phyloP scores from a whole-genome alignment of 2,888 invertebrate genomes.

The Mythimna vitellina region DNA sequence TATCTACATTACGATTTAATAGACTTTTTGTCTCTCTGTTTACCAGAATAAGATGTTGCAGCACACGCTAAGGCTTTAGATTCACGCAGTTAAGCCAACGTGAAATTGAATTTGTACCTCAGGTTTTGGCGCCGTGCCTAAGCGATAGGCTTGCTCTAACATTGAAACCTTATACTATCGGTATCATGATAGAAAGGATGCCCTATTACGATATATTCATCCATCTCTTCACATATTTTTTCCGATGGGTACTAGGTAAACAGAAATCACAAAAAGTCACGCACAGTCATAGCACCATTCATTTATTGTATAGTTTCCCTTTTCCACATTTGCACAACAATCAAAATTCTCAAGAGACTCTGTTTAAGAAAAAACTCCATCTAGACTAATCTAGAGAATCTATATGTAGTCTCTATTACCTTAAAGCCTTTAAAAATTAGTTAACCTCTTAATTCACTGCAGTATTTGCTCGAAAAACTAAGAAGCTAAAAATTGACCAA shows the following conservation, averaged over 20 bases:
- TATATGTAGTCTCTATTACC: background rate
- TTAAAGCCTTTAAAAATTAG: background rate
- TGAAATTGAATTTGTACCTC: slow-evolving; percentile 40
- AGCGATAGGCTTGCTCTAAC: slow-evolving; percentile 17
- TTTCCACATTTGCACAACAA: background rate
- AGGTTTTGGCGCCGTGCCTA: slow-evolving; percentile 44
- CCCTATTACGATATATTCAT: background rate
- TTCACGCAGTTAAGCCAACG: slow-evolving; percentile 34
- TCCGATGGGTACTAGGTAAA: background rate
- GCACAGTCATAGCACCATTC: background rate
- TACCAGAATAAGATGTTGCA: background rate
- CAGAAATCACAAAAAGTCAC: slow-evolving; percentile 2
- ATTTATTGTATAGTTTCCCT: background rate
- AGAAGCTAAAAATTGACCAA: background rate
- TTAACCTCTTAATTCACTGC: background rate
- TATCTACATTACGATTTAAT: background rate
- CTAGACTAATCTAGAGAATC: no score
- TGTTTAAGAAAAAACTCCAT: no score
- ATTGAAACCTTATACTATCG: slow-evolving; percentile 5
- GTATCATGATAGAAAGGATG: background rate
- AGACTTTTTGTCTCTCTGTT: background rate
- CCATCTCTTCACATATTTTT: background rate
- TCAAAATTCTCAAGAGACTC: background rate
- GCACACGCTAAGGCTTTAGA: slow-evolving; percentile 4
- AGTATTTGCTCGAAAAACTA: background rate